Evolutionary conservation across 2,797 vertebrate genomes (phyloP), one percentile per base, ranked within the genome.

Genomic region (Neosilurus mollespiculum): DNA sequence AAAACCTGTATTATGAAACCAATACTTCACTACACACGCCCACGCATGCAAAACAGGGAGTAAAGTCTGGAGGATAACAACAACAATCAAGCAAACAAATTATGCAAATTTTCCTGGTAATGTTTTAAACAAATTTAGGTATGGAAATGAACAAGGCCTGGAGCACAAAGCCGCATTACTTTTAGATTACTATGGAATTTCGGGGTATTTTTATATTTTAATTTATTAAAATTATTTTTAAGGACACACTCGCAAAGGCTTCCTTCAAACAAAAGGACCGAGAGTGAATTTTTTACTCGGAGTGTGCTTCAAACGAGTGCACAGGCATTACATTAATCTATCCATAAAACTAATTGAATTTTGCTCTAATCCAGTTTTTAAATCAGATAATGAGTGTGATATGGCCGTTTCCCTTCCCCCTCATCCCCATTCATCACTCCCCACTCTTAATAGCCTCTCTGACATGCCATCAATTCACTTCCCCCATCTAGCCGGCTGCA

Each of bases 381-480:
- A 79, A 65, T 79, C 77, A 79, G 61, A 65, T 79, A 53, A 79
- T 26, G 43, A 79, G 24, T 53, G 22, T 53, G 61, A 87, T 80
- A 80, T 53, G 66, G 58, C 49, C 56, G 61, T 54, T 67, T 20
- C 26, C 76, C 83, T 73, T 69, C 81, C 81, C 65, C 85, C 65
- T 51, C n/a, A 8, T 22, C 54, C 85, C 86, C 79, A 79, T 64
- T 71, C 66, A 78, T 54, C 81, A 76, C 71, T 75, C 83, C 79
- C 85, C 71, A 56, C 37, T 75, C 58, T 78, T 81, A 71, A 82
- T 84, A 81, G 54, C 22, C 82, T 86, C 83, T 66, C 78, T 82
- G 88, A 90, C 87, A 91, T 89, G 81, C 87, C 81, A 90, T 90
- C 88, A 91, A 90, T 88, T 81, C 86, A 80, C 80, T 81, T 75